These are phyloP conservation scores for Hypsibius dujardini DNA, from an alignment of 1,140 invertebrate species.

Conservation along the genomic window DNA sequence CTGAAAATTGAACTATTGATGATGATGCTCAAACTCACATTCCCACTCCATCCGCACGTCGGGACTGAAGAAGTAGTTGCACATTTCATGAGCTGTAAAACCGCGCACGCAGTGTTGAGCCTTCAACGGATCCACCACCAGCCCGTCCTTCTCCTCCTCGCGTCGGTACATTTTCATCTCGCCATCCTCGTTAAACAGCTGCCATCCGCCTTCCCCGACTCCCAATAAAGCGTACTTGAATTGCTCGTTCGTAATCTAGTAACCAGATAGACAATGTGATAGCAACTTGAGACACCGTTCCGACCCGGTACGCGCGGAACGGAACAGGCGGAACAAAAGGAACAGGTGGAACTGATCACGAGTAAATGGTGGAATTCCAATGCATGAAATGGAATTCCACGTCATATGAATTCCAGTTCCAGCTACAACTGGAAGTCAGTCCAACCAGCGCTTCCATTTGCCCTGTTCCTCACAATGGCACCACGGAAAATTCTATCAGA, in stretches of 20 bases:
- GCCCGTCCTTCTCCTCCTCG: slow-evolving; percentile 69
- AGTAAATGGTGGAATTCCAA: too few relatives aligned
- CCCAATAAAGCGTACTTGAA: slow-evolving; percentile 59
- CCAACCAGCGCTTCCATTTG: too few relatives aligned
- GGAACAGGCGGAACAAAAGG: too few relatives aligned
- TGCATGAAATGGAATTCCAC: too few relatives aligned
- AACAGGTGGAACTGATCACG: too few relatives aligned
- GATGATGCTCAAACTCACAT: slow-evolving; percentile 41
- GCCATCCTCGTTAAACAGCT: slow-evolving; percentile 91
- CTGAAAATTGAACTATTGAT: too few relatives aligned
- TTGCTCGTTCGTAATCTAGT: slow-evolving; percentile 58
- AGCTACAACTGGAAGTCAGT: too few relatives aligned
- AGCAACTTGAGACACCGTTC: slow-evolving; percentile 17
- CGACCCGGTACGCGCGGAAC: neutral
- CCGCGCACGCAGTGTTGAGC: slow-evolving; percentile 85
- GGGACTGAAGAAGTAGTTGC: slow-evolving; percentile 93
- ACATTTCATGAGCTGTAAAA: slow-evolving; percentile 89
- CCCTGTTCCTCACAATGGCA: too few relatives aligned
- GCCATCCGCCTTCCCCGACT: slow-evolving; percentile 74
- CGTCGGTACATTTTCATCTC: slow-evolving; percentile 96
- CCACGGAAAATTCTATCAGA: too few relatives aligned
- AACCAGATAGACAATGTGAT: neutral
- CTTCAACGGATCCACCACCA: slow-evolving; percentile 92
- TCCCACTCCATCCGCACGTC: slow-evolving; percentile 94
- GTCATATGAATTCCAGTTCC: too few relatives aligned